Conservation (phyloP, 2,797 vertebrate species). For the Eulemur rubriventer region DNA sequence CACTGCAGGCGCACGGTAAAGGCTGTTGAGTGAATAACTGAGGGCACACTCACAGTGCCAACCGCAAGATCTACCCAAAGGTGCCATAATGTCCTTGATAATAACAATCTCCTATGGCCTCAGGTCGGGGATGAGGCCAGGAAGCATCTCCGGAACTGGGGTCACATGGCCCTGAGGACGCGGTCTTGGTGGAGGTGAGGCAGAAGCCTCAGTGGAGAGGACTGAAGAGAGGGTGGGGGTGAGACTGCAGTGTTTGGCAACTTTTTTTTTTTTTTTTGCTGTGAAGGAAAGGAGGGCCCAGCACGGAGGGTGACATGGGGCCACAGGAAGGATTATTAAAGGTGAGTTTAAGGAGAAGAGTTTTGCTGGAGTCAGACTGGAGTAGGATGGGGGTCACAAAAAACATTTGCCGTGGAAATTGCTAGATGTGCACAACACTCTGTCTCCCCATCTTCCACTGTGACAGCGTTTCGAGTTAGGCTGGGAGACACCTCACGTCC, state of each 20-base stretch:
- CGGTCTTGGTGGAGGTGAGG: background rate
- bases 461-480: background rate
- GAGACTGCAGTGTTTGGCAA: background rate
- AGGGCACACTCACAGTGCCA: background rate
- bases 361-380: background rate
- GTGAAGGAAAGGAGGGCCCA: background rate
- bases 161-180: background rate
- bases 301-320: accelerated
- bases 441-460: background rate
- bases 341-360: background rate
- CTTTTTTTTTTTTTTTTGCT: background rate
- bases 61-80: background rate
- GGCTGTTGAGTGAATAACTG: background rate
- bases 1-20: background rate
- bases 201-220: background rate
- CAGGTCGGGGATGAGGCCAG: background rate
- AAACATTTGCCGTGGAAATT: background rate
- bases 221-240: background rate
- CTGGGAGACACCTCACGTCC: background rate
- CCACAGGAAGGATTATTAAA: background rate
- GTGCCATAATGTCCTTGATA: background rate
- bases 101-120: background rate
- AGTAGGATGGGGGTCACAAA: background rate
- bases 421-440: background rate
- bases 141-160: background rate